Percentiles rank a stretch among this genome's conserved stretches.
Conservation (phyloP, 2,113 vertebrate species). For the Onychorhynchus coronatus region DNA sequence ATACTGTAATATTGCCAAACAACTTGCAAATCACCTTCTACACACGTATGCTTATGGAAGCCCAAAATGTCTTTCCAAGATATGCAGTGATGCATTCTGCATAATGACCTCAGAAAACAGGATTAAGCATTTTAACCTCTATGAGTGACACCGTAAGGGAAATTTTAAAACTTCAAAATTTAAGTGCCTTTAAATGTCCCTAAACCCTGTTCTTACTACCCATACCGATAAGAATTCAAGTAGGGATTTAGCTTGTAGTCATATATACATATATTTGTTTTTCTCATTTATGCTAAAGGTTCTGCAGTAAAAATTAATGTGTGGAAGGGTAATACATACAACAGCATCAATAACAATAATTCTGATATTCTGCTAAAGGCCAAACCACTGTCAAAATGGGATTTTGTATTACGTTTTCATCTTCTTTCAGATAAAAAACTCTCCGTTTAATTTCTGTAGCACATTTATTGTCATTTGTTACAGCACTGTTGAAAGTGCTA, state of each 20-base stretch:
- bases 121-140: background rate
- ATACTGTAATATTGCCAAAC: background rate
- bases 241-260: background rate
- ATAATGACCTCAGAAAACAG: background rate
- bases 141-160: background rate
- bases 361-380: background rate
- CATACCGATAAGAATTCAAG: background rate
- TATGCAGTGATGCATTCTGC: background rate
- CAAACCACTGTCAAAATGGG: conserved; percentile 3
- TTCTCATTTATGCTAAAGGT: background rate
- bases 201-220: background rate
- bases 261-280: background rate
- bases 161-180: background rate
- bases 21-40: background rate
- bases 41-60: background rate
- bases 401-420: background rate
- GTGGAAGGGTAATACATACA: background rate
- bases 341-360: background rate
- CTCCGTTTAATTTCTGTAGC: background rate
- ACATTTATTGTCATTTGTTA: background rate
- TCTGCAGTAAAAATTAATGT: background rate
- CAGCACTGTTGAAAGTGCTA: background rate
- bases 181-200: background rate
- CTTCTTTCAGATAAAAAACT: background rate
- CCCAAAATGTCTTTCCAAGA: background rate